Evolutionary conservation across 2,797 vertebrate genomes (phyloP), one percentile per base, ranked within the genome.

Genomic region (Hephaestus fuliginosus): DNA sequence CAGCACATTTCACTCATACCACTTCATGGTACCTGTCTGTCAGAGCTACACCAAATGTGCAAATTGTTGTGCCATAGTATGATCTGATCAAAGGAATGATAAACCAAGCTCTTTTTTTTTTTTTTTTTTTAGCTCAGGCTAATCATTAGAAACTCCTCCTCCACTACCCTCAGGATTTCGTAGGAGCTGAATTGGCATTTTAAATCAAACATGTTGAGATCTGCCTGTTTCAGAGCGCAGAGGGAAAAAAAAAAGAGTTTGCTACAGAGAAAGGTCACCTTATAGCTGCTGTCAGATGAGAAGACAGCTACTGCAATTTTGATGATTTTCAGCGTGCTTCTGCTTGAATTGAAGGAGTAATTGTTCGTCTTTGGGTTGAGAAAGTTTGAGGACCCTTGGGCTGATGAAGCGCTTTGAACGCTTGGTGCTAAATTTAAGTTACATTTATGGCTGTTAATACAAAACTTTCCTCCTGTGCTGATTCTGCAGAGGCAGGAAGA

Each of bases 141-240:
- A 46, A 82, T 86, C 55, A 58, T 80, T 74, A 76, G 39, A 69
- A 79, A 62, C 53, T n/a, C n/a, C 69, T 79, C 74, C 73, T 63
- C 63, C 9, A 1, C 78, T 39, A 12, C 78, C 86, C 77, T 76
- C 4, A 14, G 81, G 80, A 81, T 83, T 82, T 56, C 58, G 18
- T 44, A 80, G 52, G 43, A 60, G 72, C 76, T 81, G 58, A 77
- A 66, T 57, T 66, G 44, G 69, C 70, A 61, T 83, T 81, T 82
- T 58, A 8, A 76, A 73, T 78, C 3, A 18, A 53, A 86, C 85
- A 8, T 81, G 89, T 87, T 82, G 65, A 57, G 82, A 90, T 88
- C 70, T 77, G 88, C 30, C 72, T 51, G 22, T 15, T 73, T 66
- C 9, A 43, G 56, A 30, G n/a, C 1, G 3, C 67, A 56, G 30